Evolutionary conservation across 2,888 invertebrate species (phyloP), one percentile per base, ranked within the genome.

Genomic region (Nomada fucata): DNA sequence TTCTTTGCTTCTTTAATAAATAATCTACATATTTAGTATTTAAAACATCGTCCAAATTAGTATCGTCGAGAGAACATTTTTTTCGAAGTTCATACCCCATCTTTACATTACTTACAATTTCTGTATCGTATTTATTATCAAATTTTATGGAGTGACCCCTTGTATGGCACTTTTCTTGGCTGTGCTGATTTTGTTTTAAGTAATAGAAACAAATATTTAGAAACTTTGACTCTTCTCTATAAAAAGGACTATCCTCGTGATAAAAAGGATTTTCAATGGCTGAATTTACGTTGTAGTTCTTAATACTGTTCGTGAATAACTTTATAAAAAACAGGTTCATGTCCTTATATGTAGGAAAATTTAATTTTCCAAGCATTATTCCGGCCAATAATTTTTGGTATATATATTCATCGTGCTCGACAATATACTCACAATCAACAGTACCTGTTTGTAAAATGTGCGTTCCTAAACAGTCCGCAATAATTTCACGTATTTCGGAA

Each of bases 191-290:
- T 75, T n/a, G 76, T 75, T 65, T 67, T 47, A 59, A 59, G 20
- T 75, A 76, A 68, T 84, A 77, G 53, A 79, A 88, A 42, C 80
- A 88, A 71, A 82, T 64, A 67, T 87, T 86, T 73, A 88, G 81
- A 82, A 92, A 84, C 70, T 91, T 91, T 73, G 94, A 91, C 59
- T 92, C 91, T 93, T 95, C 95, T 75, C 94, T 91, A 87, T 95
- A 95, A 81, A 94, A 94, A 83, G 94, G 94, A 91, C 94, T 94
- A 11, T 94, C 93, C 76, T 95, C 94, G 91, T 94, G 94, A 72
- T 94, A 93, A 89, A 95, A 95, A 2, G 95, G 95, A 90, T 95
- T 95, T 76, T 94, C 87, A 26, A 93, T 86, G 20, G 23, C 47
- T 1, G 11, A 4, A 1, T 70, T 63, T 23, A 36, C 59, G 44